These are phyloP conservation scores for Rhyacichthys aspro DNA, from an alignment of 2,797 vertebrate genomes.

Conservation along the genomic window DNA sequence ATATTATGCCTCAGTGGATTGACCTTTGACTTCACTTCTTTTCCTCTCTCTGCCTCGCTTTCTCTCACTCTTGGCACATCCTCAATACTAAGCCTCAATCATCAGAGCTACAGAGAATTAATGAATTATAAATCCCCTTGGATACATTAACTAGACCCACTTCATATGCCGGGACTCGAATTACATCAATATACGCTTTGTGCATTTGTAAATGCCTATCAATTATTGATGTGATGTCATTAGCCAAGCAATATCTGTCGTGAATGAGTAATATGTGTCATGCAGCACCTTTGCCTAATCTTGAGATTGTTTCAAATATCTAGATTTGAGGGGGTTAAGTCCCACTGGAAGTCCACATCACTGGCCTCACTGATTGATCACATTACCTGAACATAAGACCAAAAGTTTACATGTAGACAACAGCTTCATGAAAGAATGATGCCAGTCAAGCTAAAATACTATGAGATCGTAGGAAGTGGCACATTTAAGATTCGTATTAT, in stretches of 20 bases:
- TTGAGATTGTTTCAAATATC: constrained; percentile 20
- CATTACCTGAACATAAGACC: not conserved
- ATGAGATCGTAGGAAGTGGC: too few species aligned
- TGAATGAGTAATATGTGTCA: constrained; percentile 57
- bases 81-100: constrained; percentile 62
- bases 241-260: constrained; percentile 57
- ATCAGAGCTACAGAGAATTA: constrained; percentile 62
- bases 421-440: too few species aligned
- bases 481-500: too few species aligned
- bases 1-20: constrained; percentile 68
- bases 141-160: constrained; percentile 71
- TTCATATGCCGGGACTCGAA: constrained; percentile 71
- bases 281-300: constrained; percentile 29
- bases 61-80: constrained; percentile 47
- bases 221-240: constrained; percentile 75
- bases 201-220: constrained; percentile 72
- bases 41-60: constrained; percentile 9
- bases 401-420: too few species aligned
- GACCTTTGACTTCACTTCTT: constrained; percentile 63
- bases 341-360: not conserved
- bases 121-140: constrained; percentile 74
- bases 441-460: too few species aligned
- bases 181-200: constrained; percentile 75
- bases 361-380: not conserved
- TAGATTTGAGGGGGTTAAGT: constrained; percentile 8